Percentiles rank a stretch among this genome's conserved stretches.
phyloP scores from a whole-genome alignment of 2,888 invertebrate species.

The Eudasyphora cyanicolor region DNA sequence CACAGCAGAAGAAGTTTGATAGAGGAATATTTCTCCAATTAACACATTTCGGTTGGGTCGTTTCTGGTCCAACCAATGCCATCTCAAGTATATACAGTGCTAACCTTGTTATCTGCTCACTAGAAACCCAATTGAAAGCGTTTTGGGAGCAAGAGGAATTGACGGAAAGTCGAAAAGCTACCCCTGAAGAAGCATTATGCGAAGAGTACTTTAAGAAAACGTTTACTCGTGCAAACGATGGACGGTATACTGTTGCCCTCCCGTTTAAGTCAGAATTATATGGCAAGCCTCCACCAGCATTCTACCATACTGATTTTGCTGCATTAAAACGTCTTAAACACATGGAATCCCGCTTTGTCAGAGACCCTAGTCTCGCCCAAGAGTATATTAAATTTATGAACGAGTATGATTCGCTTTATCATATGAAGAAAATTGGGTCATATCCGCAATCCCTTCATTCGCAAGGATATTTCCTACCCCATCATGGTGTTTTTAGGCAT shows the following conservation, averaged over 20 bases:
- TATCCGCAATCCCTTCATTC: constrained; percentile 20
- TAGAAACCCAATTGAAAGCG: background rate
- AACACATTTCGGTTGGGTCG: constrained; percentile 48
- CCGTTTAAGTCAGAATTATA: constrained; percentile 40
- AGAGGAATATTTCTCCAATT: constrained; percentile 40
- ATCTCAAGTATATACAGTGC: background rate
- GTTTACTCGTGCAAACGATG: constrained; percentile 22
- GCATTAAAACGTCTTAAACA: constrained; percentile 45
- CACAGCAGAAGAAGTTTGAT: constrained; percentile 37
- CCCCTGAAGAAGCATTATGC: background rate
- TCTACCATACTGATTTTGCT: constrained; percentile 37
- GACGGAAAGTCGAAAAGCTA: background rate
- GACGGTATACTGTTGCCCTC: constrained; percentile 40
- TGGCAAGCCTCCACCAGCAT: background rate
- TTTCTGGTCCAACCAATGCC: constrained; percentile 23
- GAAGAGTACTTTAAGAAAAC: constrained; percentile 36
- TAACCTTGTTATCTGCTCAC: background rate
- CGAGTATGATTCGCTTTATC: constrained; percentile 29
- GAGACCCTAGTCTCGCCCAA: background rate
- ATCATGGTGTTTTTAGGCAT: constrained; percentile 44
- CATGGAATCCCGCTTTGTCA: constrained; percentile 22
- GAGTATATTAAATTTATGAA: constrained; percentile 24
- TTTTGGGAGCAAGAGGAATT: constrained; percentile 14
- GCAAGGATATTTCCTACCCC: constrained; percentile 44
- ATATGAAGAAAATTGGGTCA: constrained; percentile 28